phyloP scores from a whole-genome alignment of 2,113 vertebrate genomes.

The Tragelaphus imberbis region DNA sequence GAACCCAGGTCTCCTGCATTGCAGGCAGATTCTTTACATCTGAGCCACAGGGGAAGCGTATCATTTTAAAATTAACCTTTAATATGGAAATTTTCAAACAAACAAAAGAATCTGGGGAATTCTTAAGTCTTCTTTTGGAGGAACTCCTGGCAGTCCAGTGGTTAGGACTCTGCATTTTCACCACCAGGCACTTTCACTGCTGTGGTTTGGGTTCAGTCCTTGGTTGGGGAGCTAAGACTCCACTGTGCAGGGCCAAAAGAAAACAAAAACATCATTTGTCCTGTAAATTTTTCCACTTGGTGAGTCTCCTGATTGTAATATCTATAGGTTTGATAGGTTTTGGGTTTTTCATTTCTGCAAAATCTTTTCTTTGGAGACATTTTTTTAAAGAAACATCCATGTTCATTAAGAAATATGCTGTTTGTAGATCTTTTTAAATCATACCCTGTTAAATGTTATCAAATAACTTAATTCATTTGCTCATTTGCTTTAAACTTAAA shows the following conservation, averaged over 20 bases:
- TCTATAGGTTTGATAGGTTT: neutral
- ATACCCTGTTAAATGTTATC: neutral
- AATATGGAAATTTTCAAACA: neutral
- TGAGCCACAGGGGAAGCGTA: neutral
- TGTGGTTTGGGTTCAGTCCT: neutral
- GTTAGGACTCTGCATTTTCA: neutral
- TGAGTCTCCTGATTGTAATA: neutral
- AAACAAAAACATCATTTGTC: neutral
- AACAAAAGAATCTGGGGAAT: neutral
- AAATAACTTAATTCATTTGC: neutral
- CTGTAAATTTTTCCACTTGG: neutral
- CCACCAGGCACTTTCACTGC: neutral
- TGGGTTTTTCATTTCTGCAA: neutral
- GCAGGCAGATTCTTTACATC: neutral
- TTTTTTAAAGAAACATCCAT: slow-evolving; percentile 74
- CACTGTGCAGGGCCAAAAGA: neutral
- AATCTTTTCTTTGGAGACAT: neutral
- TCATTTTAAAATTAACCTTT: neutral
- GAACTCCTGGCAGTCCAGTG: neutral
- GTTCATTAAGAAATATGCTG: slow-evolving; percentile 70
- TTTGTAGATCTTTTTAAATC: neutral
- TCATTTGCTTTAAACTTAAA: neutral
- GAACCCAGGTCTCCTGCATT: neutral
- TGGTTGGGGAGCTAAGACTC: neutral
- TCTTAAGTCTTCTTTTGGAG: neutral